Evolutionary conservation across 2,888 invertebrate species (phyloP).

Genomic region (Xanthostigma xanthostigma): DNA sequence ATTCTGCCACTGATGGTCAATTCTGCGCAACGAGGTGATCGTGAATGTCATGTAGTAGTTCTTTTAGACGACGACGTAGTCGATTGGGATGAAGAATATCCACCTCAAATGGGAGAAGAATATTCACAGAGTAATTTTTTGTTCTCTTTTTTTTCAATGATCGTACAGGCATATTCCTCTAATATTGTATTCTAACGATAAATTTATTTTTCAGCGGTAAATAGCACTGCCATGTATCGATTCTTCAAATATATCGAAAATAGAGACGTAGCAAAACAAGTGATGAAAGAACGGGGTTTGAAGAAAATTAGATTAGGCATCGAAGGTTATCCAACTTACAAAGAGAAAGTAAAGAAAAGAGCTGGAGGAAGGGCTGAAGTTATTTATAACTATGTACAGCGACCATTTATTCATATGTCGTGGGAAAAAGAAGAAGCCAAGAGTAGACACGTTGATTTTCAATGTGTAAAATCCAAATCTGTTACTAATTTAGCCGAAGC

Average conservation of each 20-base stretch:
- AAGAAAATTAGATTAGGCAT: constrained; percentile 98
- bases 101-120: constrained; percentile 99
- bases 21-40: constrained; percentile 83
- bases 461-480: constrained; percentile 95
- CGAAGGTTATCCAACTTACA: constrained; percentile 98
- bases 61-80: constrained; percentile 87
- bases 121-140: constrained; percentile 73
- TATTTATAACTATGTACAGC: constrained; percentile 98
- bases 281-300: constrained; percentile 93
- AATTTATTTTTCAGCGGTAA: constrained; percentile 50
- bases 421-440: constrained; percentile 99
- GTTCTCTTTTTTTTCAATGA: not conserved
- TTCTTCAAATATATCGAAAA: constrained; percentile 99
- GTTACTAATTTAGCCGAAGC: constrained; percentile 94
- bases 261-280: constrained; percentile 96
- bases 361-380: constrained; percentile 93
- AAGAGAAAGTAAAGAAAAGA: constrained; percentile 92
- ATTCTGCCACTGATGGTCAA: constrained; percentile 95
- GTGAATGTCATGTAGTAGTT: constrained; percentile 95
- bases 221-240: constrained; percentile 88
- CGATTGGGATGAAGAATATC: constrained; percentile 99
- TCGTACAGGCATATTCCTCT: not conserved
- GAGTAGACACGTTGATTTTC: constrained; percentile 96
- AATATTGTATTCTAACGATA: not conserved
- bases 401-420: constrained; percentile 97